Percentiles rank a stretch among this genome's conserved stretches.
Conservation (phyloP, 2,797 vertebrate genomes). For the Crypturellus tataupa region DNA sequence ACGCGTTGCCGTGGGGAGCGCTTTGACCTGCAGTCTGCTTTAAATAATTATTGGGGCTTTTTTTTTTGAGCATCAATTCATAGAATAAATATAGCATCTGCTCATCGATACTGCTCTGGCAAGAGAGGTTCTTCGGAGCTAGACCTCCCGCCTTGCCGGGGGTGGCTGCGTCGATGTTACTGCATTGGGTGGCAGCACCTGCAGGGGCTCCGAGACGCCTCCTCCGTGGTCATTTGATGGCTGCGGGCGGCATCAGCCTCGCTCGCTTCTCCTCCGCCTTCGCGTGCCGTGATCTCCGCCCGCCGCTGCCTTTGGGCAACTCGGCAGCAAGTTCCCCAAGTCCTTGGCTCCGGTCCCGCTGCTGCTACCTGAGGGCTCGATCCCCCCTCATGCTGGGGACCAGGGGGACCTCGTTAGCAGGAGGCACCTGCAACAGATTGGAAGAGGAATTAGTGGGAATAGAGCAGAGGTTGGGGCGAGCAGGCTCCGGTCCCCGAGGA, state of each 20-base stretch:
- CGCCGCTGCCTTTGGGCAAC: constrained; percentile 41
- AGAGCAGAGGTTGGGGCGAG: background rate
- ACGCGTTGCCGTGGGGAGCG: constrained; percentile 38
- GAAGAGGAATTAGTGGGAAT: constrained; percentile 48
- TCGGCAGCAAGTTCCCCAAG: constrained; percentile 33
- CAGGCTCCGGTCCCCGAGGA: constrained; percentile 31
- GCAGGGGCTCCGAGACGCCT: background rate
- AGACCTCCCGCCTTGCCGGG: background rate
- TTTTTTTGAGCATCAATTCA: background rate
- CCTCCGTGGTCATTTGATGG: background rate
- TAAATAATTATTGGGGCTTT: background rate
- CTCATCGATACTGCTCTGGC: background rate
- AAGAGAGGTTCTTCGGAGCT: constrained; percentile 9
- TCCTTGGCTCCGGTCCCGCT: constrained; percentile 47
- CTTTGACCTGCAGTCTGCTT: constrained; percentile 42
- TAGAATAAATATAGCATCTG: background rate
- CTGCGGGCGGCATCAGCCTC: background rate
- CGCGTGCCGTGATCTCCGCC: background rate
- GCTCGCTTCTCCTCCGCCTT: background rate
- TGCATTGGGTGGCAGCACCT: background rate
- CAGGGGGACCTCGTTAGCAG: constrained; percentile 57
- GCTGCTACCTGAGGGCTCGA: constrained; percentile 50
- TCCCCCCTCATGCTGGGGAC: constrained; percentile 44
- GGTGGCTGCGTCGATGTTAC: background rate
- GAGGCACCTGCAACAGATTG: constrained; percentile 77